Evolutionary conservation across 2,797 vertebrate species (phyloP).

Genomic region (Novumbra hubbsi): DNA sequence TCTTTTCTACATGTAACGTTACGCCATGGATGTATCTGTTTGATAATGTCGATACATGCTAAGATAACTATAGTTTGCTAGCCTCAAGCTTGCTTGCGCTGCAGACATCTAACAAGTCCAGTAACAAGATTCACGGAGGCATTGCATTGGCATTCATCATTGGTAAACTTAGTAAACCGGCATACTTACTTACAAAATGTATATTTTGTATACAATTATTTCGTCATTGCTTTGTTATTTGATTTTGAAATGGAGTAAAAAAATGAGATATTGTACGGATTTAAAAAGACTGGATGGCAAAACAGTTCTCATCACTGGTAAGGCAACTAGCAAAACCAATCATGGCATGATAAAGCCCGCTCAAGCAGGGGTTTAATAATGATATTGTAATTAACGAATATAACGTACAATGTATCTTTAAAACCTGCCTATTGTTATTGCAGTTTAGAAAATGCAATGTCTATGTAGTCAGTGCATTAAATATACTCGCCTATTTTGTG

Average conservation of each 20-base stretch:
- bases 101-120: too few relatives aligned
- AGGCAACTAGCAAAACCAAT: slow-evolving; percentile 7
- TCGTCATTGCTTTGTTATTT: slow-evolving; percentile 69
- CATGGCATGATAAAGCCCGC: background rate
- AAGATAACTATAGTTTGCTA: background rate
- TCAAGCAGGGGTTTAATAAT: background rate
- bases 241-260: slow-evolving; percentile 77
- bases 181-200: slow-evolving; percentile 61
- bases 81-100: background rate
- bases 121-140: too few relatives aligned
- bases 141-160: background rate
- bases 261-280: slow-evolving; percentile 70
- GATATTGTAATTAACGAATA: too few relatives aligned
- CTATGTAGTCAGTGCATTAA: too few relatives aligned
- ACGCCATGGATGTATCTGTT: background rate
- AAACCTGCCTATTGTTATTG: too few relatives aligned
- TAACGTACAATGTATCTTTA: too few relatives aligned
- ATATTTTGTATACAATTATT: slow-evolving; percentile 68
- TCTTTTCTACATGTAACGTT: background rate
- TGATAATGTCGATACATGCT: background rate
- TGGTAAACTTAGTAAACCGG: background rate
- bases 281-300: slow-evolving; percentile 78
- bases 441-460: too few relatives aligned
- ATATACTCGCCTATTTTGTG: too few relatives aligned
- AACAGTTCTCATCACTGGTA: slow-evolving; percentile 81